Base-by-base conservation (phyloP, 2,797 vertebrate species). In the Clarias laeviceps region DNA sequence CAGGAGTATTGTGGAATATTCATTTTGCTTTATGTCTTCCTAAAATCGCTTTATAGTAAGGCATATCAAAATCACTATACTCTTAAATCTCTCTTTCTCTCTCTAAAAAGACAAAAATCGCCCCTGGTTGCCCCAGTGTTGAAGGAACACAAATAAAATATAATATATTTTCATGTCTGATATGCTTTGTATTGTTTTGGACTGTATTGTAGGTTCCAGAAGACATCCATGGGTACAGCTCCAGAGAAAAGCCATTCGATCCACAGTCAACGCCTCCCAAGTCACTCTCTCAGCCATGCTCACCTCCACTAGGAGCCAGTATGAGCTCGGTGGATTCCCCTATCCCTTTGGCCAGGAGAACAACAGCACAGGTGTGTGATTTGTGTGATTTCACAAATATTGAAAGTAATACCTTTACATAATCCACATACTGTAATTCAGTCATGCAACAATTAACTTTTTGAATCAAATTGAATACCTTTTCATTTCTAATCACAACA, bases 181-280 rank as follows among this genome's bases (percentile, higher is more conserved):
- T 81, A 57, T 73, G 17, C 7, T 29, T 2, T 50, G 5, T 22
- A 14, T 56, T 81, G 34, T 68, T 34, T 82, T 80, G 7, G 2
- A 34, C 32, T 29, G 15, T 69, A 9, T 77, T 80, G 3, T 92
- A 97, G 96, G 96, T 57, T 93, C 93, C 83, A 94, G 93, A 78
- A 94, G 92, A 18, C 96, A 96, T 90, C 95, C 96, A 5, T 96
- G 95, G 95, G 96, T 95, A 0, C 96, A 97, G 90, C 95, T 96
- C 87, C 96, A 94, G 0, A 94, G 96, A 57, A 94, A 93, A 86
- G 92, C 95, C 0, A 94, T 96, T 18, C 93, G 93, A 24, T 88
- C 96, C 80, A 92, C 94, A 0, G 90, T 94, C 88, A 96, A 95
- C 87, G 92, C 94, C 80, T 95, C 96, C 2, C 95, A 96, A 87